Evolutionary conservation across 2,888 invertebrate species (phyloP).

Genomic region (Psylliodes chrysocephalus): DNA sequence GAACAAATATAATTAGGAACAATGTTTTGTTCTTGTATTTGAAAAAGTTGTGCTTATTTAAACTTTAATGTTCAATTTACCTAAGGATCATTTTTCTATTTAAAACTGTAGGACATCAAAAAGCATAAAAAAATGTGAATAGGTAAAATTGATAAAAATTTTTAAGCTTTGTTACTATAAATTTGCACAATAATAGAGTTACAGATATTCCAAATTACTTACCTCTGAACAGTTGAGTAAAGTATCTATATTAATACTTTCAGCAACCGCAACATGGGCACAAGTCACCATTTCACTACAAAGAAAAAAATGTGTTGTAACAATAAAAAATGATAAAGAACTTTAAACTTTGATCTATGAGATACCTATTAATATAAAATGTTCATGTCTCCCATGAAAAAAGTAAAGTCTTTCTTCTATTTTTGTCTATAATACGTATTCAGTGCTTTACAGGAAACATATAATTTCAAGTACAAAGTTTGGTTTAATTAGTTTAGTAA

Average conservation of each 20-base stretch:
- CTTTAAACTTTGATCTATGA: slow-evolving; percentile 16
- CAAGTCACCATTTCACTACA: slow-evolving; percentile 52
- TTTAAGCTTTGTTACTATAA: no score
- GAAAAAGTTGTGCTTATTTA: no score
- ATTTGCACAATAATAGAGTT: no score
- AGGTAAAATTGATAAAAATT: no score
- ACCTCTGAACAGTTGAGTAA: slow-evolving; percentile 57
- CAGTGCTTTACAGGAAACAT: neutral
- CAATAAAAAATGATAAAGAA: slow-evolving; percentile 6
- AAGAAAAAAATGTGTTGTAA: slow-evolving; percentile 12
- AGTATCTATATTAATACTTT: slow-evolving; percentile 55
- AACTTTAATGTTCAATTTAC: no score
- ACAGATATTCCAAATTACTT: no score
- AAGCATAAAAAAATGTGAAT: no score
- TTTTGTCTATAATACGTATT: neutral
- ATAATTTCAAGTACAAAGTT: neutral
- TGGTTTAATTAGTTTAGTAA: neutral
- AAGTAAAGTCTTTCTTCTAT: slow-evolving; percentile 2
- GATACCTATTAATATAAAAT: slow-evolving; percentile 16
- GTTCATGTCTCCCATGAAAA: slow-evolving; percentile 1
- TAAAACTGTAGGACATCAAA: no score
- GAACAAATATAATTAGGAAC: no score
- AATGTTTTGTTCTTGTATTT: no score
- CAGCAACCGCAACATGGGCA: slow-evolving; percentile 55
- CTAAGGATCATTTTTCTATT: no score